Evolutionary conservation across 2,888 invertebrate species (phyloP).

Genomic region (Temnothorax ravouxi): DNA sequence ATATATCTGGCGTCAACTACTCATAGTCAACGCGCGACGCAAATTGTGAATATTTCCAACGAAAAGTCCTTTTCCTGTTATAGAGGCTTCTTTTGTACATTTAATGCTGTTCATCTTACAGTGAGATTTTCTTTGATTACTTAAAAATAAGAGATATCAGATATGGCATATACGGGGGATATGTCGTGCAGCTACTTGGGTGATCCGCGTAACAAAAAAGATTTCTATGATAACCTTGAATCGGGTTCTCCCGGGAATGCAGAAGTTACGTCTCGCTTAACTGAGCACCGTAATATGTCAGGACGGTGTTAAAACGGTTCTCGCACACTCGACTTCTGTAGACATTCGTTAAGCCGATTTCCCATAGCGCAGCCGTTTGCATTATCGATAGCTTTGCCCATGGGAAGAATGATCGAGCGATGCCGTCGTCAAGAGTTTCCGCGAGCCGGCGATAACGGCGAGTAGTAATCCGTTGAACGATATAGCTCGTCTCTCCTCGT

Average conservation of each 20-base stretch:
- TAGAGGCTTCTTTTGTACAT: neutral
- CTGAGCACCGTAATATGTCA: conserved; percentile 51
- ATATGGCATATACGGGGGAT: neutral
- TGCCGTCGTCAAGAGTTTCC: conserved; percentile 54
- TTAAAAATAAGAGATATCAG: neutral
- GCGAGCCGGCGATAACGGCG: conserved; percentile 58
- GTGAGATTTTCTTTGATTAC: neutral
- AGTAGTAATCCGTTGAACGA: conserved; percentile 65
- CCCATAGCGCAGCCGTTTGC: conserved; percentile 68
- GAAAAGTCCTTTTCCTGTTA: neutral
- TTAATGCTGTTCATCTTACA: neutral
- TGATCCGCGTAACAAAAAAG: neutral
- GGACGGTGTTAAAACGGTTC: conserved; percentile 49
- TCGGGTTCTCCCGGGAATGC: neutral
- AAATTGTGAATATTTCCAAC: conserved; percentile 11
- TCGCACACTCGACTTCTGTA: conserved; percentile 56
- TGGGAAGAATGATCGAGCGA: conserved; percentile 67
- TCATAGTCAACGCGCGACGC: conserved; percentile 5
- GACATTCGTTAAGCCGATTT: conserved; percentile 73
- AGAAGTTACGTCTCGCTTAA: conserved; percentile 33
- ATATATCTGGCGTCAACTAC: conserved; percentile 33
- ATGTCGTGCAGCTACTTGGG: neutral
- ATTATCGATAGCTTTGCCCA: conserved; percentile 69
- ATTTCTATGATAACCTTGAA: conserved; percentile 30
- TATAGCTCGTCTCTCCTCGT: conserved; percentile 36